Percentiles rank a stretch among this genome's conserved stretches.
These are phyloP conservation scores for Istiophorus platypterus DNA, from an alignment of 2,113 vertebrate genomes.

Conservation along the genomic window DNA sequence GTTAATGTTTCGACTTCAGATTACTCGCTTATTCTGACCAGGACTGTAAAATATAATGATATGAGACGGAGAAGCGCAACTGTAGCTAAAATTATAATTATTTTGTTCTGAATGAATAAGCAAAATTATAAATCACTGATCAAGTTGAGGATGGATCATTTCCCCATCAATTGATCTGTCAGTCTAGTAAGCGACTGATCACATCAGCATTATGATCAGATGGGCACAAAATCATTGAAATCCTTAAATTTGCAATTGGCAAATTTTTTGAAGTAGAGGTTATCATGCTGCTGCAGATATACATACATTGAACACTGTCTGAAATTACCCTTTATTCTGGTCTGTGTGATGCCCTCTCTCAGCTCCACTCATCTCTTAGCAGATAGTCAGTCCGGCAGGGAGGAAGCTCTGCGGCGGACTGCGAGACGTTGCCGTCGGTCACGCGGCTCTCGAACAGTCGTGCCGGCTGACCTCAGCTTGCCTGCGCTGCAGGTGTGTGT, in stretches of 20 bases:
- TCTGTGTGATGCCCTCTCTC: neutral
- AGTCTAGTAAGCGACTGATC: too few species aligned
- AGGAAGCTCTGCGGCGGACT: neutral
- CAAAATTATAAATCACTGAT: neutral
- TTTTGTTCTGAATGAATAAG: too few species aligned
- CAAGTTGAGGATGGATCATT: neutral
- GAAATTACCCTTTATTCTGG: neutral
- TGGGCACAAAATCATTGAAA: too few species aligned
- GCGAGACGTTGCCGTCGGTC: neutral
- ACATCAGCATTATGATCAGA: too few species aligned
- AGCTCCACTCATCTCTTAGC: neutral
- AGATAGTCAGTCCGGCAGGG: neutral
- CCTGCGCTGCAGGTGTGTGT: slow-evolving; percentile 12
- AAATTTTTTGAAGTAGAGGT: neutral
- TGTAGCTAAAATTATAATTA: too few species aligned
- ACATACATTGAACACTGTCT: neutral
- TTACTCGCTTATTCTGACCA: too few species aligned
- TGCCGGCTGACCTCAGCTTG: slow-evolving; percentile 17
- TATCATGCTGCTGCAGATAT: neutral
- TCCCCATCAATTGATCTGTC: too few species aligned
- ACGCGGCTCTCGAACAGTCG: neutral
- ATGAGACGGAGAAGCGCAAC: too few species aligned
- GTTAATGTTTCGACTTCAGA: too few species aligned
- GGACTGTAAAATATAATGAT: too few species aligned
- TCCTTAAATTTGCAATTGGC: neutral